Percentiles rank a stretch among this genome's conserved stretches.
These are phyloP conservation scores for Trinectes maculatus DNA, from an alignment of 2,113 vertebrate species.

Conservation along the genomic window DNA sequence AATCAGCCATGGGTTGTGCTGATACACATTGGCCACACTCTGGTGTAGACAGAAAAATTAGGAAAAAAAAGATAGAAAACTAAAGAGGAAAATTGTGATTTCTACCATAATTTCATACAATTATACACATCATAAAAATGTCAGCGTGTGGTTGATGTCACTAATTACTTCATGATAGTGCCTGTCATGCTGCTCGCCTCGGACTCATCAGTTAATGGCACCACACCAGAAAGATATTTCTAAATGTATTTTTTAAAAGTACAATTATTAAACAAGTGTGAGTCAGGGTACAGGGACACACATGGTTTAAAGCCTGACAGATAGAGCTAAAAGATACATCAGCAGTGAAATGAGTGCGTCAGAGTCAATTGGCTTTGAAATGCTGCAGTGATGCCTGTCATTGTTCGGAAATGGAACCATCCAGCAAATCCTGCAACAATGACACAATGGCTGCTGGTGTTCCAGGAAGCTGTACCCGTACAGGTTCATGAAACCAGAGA, in stretches of 20 bases:
- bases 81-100: too few relatives aligned
- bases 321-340: not conserved
- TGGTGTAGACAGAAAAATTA: too few relatives aligned
- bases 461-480: constrained; percentile 28
- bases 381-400: constrained; percentile 20
- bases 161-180: not conserved
- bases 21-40: too few relatives aligned
- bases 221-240: too few relatives aligned
- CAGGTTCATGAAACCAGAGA: not conserved
- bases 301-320: not conserved
- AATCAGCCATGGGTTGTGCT: too few relatives aligned
- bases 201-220: too few relatives aligned
- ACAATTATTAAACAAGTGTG: too few relatives aligned
- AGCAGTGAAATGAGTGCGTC: not conserved
- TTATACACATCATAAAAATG: not conserved
- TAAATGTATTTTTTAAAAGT: too few relatives aligned
- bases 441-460: constrained; percentile 41
- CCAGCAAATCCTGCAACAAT: constrained; percentile 48
- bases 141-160: not conserved
- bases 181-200: not conserved
- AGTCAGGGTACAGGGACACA: not conserved
- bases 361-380: constrained; percentile 29
- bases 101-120: not conserved
- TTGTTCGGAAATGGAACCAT: constrained; percentile 41
- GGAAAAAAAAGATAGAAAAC: too few relatives aligned